Base-by-base conservation (phyloP, 1,140 invertebrate genomes). In the Metopolophium dirhodum region DNA sequence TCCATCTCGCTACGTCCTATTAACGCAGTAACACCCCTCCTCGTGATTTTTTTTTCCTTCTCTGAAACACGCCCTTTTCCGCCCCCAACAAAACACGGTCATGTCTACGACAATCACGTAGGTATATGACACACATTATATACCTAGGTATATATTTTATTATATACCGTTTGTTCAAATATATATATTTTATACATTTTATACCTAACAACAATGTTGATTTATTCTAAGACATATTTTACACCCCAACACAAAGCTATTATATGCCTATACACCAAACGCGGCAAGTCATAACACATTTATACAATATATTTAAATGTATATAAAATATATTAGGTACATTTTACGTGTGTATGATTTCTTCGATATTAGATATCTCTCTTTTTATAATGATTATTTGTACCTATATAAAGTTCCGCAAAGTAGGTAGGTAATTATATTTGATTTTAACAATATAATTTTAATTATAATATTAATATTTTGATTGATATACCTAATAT, bases 1-100 rank as follows among this genome's bases (percentile, higher is more conserved):
- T 94, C 41, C 95, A 95, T 93, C 94, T 93, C 41, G 37, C 2
- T 45, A 26, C n/a, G n/a, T n/a, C 85, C 26, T 26, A 85, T 1
- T 83, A 83, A 77, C 14, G n/a, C n/a, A 23, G 51, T 54, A 54
- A 54, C 51, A 54, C 22, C 22, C 3, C 51, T 22, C 30, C n/a
- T 30, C 0, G 11, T 61, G 41, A 41, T 30, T 61, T 68, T 30
- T 30, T 30, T n/a, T n/a, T n/a, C 22, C 22, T 35, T n/a, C 7
- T 77, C 11, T 4, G 14, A n/a, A 68, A 77, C 61, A 6, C 30
- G 11, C 6, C 0, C n/a, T 77, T n/a, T n/a, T 77, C 61, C 14
- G 61, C 30, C 4, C 4, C n/a, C 23, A 7, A 77, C 61, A 77
- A 7, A 77, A 54, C 51, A 30, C 2, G 14, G 61, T 77, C 30